These are phyloP conservation scores for Noctuana brunneofusca DNA, from an alignment of 2,888 invertebrate genomes.

Conservation along the genomic window DNA sequence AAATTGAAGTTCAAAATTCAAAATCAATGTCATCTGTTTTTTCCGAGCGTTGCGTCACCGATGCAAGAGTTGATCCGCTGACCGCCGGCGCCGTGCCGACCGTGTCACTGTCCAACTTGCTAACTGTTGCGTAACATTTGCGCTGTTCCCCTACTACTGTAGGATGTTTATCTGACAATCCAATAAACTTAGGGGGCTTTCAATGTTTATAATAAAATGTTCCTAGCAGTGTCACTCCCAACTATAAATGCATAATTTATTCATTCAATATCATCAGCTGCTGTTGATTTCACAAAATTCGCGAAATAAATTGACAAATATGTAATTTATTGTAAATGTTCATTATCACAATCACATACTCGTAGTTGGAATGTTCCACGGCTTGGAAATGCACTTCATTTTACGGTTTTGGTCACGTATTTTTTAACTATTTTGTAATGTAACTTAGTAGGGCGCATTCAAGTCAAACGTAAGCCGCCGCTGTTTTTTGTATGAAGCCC, in stretches of 20 bases:
- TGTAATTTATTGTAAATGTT: not conserved
- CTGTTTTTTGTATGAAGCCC: slow-evolving; percentile 50
- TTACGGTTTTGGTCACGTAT: slow-evolving; percentile 9
- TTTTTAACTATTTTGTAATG: slow-evolving; percentile 17
- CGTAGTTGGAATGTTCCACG: slow-evolving; percentile 1
- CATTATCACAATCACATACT: not conserved
- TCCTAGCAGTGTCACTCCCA: not conserved
- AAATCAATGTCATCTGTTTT: slow-evolving; percentile 61
- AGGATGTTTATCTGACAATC: not conserved
- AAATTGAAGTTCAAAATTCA: slow-evolving; percentile 54
- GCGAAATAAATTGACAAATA: not conserved
- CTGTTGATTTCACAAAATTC: not conserved
- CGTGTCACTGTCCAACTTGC: slow-evolving; percentile 59
- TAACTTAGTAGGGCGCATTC: slow-evolving; percentile 12
- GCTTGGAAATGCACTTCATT: slow-evolving; percentile 9
- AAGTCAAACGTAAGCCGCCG: slow-evolving; percentile 38
- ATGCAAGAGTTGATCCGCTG: slow-evolving; percentile 53
- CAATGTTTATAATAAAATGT: not conserved
- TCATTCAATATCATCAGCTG: not conserved
- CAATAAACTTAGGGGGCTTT: not conserved
- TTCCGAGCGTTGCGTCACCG: slow-evolving; percentile 62
- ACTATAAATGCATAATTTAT: not conserved
- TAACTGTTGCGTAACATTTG: slow-evolving; percentile 62
- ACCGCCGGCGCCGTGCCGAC: slow-evolving; percentile 41
- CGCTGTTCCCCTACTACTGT: slow-evolving; percentile 37